These are phyloP conservation scores for Melitaea athalia DNA, from an alignment of 2,888 invertebrate genomes.

Conservation along the genomic window DNA sequence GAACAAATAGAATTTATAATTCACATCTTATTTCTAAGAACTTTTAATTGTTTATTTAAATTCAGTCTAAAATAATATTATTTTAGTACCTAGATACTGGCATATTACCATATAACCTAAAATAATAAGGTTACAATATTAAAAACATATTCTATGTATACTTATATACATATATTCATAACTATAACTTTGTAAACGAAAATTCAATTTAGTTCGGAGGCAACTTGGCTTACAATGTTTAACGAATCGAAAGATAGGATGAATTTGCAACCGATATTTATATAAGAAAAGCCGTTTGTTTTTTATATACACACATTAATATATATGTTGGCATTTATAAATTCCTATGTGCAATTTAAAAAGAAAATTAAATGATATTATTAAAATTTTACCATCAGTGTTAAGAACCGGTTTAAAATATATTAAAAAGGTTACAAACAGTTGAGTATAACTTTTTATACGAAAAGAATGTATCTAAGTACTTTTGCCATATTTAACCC, in stretches of 20 bases:
- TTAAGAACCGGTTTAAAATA: no score
- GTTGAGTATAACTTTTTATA: no score
- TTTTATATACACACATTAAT: not conserved
- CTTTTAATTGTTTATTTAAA: not conserved
- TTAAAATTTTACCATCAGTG: no score
- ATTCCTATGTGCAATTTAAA: no score
- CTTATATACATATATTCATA: not conserved
- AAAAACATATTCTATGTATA: no score
- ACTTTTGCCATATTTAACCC: no score
- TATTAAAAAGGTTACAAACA: no score
- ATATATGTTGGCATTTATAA: not conserved
- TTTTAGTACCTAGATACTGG: no score
- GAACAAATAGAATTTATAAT: not conserved
- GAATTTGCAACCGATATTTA: conserved; percentile 37
- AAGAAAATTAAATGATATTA: no score
- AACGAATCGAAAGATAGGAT: conserved; percentile 38
- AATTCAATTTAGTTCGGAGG: conserved; percentile 29
- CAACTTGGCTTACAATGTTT: conserved; percentile 29
- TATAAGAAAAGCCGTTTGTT: conserved; percentile 13
- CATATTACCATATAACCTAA: no score
- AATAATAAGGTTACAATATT: no score
- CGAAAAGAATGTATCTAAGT: no score
- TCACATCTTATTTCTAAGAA: not conserved
- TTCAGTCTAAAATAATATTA: not conserved
- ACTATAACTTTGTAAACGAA: conserved; percentile 21